Base-by-base conservation (phyloP, 2,113 vertebrate genomes). In the Gambusia affinis region DNA sequence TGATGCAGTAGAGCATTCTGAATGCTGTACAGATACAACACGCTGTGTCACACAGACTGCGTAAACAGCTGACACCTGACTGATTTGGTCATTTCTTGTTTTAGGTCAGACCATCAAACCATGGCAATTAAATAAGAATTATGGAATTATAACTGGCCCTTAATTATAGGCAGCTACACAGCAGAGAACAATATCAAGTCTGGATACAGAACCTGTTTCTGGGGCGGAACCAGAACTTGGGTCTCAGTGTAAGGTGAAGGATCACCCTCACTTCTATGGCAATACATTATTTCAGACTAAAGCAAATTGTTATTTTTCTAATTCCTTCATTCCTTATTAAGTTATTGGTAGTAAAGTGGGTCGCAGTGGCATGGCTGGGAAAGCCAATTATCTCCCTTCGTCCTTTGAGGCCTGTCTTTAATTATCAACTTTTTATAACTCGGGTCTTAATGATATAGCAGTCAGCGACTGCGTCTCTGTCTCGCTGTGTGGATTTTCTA, bases 361-460 rank as follows among this genome's bases (percentile, higher is more conserved):
- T 93, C 87, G 30, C 81, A 88, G 88, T 87, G 85, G 88, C 80
- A 75, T 64, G 75, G 70, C 85, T 42, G 67, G 60, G 84, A 85
- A 90, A 93, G 80, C 84, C 89, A 92, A 93, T 93, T 92, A 93
- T 90, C 88, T 75, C 76, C 29, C 4, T 35, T 10, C 2, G n/a
- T 80, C 88, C 83, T 81, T 66, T 8, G 90, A 89, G 92, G 82
- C 64, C 77, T 76, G 83, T 83, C 91, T 91, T 92, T 92, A 92
- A 93, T 93, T 92, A 91, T 91, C 90, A 87, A 92, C 88, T 92
- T 91, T 91, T 90, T 90, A 90, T 90, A 91, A 86, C 88, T 89
- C 79, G 0, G 73, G 79, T 90, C 84, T 90, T 88, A 90, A 90
- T 84, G 86, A 86, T 84, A 73, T 84, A 76, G 87, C 87, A 87